phyloP scores from a whole-genome alignment of 2,797 vertebrate genomes.

The Enteromius mattozi region DNA sequence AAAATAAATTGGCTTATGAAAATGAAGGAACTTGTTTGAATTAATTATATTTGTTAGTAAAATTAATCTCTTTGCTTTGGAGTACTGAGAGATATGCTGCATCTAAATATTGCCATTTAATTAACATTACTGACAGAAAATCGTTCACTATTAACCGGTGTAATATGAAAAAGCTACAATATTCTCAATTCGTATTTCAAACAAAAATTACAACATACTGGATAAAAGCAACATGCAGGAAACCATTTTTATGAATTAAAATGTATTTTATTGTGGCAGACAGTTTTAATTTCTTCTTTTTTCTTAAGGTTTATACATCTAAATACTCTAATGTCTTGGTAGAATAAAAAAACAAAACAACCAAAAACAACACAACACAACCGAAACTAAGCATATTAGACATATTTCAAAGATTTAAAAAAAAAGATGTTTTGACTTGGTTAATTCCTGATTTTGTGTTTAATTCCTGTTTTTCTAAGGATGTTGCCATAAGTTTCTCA shows the following conservation, averaged over 20 bases:
- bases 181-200: neutral
- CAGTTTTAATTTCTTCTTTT: too few species aligned
- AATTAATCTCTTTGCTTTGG: neutral
- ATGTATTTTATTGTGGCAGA: too few species aligned
- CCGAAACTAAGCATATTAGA: too few species aligned
- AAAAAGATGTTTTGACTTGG: neutral
- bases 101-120: neutral
- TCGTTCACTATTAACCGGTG: neutral
- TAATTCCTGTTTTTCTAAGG: neutral
- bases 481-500: neutral
- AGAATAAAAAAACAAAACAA: too few species aligned
- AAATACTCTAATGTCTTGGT: too few species aligned
- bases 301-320: too few species aligned
- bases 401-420: too few species aligned
- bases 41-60: neutral
- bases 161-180: neutral
- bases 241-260: too few species aligned
- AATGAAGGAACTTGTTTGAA: neutral
- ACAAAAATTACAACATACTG: neutral
- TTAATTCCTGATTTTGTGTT: neutral
- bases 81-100: neutral
- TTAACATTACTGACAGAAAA: neutral
- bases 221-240: neutral
- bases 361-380: too few species aligned
- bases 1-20: neutral